Conservation (phyloP, 2,888 invertebrate genomes). For the Rhabditoides inermis region DNA sequence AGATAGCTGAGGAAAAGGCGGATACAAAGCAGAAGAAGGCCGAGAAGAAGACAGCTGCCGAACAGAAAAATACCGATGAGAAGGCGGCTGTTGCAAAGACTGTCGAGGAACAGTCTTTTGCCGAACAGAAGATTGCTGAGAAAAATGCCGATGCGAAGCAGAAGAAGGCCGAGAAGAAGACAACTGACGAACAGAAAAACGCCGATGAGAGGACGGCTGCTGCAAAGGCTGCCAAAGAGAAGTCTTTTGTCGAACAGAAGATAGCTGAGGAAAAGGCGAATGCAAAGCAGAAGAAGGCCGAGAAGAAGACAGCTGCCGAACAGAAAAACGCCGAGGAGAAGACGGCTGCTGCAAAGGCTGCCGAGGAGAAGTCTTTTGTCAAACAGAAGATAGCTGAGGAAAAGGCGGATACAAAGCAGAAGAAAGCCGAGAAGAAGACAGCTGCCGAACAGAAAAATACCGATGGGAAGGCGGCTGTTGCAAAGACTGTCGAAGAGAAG, state of each 20-base stretch:
- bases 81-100: neutral
- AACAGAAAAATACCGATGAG: neutral
- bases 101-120: neutral
- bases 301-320: neutral
- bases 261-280: conserved; percentile 1
- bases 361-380: conserved; percentile 1
- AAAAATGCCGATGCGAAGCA: conserved; percentile 2
- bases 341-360: neutral
- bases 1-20: neutral
- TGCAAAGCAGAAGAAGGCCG: neutral
- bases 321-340: conserved; percentile 8
- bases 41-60: neutral
- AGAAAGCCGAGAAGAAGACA: neutral
- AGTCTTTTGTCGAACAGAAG: neutral
- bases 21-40: conserved; percentile 1
- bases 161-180: neutral
- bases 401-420: neutral
- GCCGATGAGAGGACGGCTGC: neutral
- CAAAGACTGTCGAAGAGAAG: conserved; percentile 5
- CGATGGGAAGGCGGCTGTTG: conserved; percentile 2
- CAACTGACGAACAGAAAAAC: neutral
- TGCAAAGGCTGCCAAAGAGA: neutral
- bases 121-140: conserved; percentile 6
- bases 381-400: too few species aligned
- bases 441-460: neutral